Evolutionary conservation across 2,888 invertebrate species (phyloP), one percentile per base, ranked within the genome.

Genomic region (Artemia sinica): DNA sequence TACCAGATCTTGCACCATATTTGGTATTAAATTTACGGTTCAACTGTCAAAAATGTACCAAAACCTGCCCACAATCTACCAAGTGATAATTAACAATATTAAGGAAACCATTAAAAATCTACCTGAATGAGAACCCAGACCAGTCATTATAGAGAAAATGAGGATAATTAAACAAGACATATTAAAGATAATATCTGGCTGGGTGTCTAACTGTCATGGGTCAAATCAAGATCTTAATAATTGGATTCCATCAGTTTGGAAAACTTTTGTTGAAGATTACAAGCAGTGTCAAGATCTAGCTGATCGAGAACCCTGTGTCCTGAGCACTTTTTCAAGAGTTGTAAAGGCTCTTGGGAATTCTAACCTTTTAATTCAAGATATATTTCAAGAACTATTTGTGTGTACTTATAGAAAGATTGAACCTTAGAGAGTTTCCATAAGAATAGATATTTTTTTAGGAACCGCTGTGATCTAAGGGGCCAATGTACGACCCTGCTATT

Each of bases 11-110:
- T 98, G 97, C 78, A 93, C 94, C 80, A 94, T 98, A 67, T 82
- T 99, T 65, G 95, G 94, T 6, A 94, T 96, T 79, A 88, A 93
- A 6, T 98, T 95, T 81, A 93, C 97, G 73, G 84, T 88, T 72
- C 89, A 97, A 81, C 83, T 97, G 75, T 94, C 96, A 68, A 84
- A 94, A 76, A 97, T 98, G 79, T 98, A 97, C 80, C 83, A 96
- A 77, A 98, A 99, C 80, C 95, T 98, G 95, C 82, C 99, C 74
- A 96, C 96, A 82, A 93, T 99, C 74, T 98, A 98, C 81, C 97
- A 97, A 84, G 92, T 92, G 73, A 91, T 92, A 85, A 91, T 92
- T 72, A 91, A 91, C 78, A 94, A 94, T 79, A 93, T 96, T 13
- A 89, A 88, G 74, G 87, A 89, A 77, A 93, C 96, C 65, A 95